A percentile compares a stretch with the other conserved stretches of the same genome.
Evolutionary conservation across 2,113 vertebrate genomes (phyloP).

Genomic region (Hiodon alosoides): DNA sequence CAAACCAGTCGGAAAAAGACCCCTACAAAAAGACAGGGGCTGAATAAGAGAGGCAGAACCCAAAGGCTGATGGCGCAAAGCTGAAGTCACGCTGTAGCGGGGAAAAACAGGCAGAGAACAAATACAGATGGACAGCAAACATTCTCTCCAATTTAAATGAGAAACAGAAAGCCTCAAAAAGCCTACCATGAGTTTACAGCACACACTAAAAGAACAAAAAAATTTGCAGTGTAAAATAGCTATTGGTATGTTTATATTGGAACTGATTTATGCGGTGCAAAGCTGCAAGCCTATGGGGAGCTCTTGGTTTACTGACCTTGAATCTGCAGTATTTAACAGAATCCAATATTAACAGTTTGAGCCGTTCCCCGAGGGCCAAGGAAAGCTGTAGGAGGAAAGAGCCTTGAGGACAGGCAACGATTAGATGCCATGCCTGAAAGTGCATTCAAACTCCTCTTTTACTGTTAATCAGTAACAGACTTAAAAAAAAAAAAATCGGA

Average conservation of each 20-base stretch:
- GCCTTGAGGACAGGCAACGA: constrained; percentile 25
- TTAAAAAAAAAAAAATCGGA: constrained; percentile 17
- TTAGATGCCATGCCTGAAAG: constrained; percentile 31
- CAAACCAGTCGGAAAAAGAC: too few relatives aligned
- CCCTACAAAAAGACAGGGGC: neutral
- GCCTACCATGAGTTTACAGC: too few relatives aligned
- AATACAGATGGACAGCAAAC: neutral
- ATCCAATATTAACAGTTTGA: constrained; percentile 8
- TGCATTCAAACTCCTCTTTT: constrained; percentile 23
- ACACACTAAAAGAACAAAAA: too few relatives aligned
- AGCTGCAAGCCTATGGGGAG: neutral
- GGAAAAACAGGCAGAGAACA: neutral
- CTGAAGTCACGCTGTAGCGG: neutral
- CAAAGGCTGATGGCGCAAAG: neutral
- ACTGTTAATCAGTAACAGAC: constrained; percentile 38
- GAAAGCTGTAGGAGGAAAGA: constrained; percentile 11
- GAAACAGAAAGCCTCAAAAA: too few relatives aligned
- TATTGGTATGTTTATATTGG: too few relatives aligned
- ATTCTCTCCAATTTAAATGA: too few relatives aligned
- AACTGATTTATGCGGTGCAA: too few relatives aligned
- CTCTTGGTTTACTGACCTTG: neutral
- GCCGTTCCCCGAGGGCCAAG: constrained; percentile 20
- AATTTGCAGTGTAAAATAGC: too few relatives aligned
- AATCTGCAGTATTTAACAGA: constrained; percentile 1
- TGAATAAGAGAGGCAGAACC: neutral